These are phyloP conservation scores for Megaceryle alcyon DNA, from an alignment of 2,797 vertebrate species.

Conservation along the genomic window DNA sequence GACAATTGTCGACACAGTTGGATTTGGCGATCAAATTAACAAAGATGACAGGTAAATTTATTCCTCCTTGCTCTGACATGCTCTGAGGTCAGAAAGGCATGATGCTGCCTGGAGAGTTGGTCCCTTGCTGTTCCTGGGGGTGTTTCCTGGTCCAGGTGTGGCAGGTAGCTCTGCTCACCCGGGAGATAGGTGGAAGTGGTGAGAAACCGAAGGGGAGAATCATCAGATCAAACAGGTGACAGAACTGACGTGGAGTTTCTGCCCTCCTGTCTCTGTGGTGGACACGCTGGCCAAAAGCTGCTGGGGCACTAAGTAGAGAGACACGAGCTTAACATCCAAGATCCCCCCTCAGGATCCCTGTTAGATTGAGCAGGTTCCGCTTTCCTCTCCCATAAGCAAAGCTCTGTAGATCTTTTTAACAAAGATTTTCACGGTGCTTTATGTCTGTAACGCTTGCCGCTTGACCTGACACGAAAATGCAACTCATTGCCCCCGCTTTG, in stretches of 20 bases:
- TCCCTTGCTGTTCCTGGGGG: background rate
- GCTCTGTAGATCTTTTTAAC: background rate
- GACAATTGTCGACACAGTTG: constrained; percentile 83
- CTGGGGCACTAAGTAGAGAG: too few relatives aligned
- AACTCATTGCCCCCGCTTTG: background rate
- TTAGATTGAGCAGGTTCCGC: background rate
- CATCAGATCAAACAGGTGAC: background rate
- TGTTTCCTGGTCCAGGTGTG: background rate
- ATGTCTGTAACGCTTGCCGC: background rate
- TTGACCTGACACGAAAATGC: background rate
- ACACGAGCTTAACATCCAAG: background rate
- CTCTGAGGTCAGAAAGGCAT: background rate
- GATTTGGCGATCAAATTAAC: constrained; percentile 86
- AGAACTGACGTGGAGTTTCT: background rate
- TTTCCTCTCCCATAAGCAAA: background rate
- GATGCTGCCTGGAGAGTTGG: background rate
- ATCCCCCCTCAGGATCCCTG: too few relatives aligned
- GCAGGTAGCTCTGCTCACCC: background rate
- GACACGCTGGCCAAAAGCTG: background rate
- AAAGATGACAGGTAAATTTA: constrained; percentile 83
- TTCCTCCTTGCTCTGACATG: accelerated
- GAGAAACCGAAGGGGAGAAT: background rate
- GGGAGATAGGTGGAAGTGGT: accelerated
- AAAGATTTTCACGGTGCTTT: background rate
- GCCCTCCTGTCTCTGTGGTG: background rate